Base-by-base conservation (phyloP, 2,888 invertebrate genomes). In the Scaptomyza caliginosa region DNA sequence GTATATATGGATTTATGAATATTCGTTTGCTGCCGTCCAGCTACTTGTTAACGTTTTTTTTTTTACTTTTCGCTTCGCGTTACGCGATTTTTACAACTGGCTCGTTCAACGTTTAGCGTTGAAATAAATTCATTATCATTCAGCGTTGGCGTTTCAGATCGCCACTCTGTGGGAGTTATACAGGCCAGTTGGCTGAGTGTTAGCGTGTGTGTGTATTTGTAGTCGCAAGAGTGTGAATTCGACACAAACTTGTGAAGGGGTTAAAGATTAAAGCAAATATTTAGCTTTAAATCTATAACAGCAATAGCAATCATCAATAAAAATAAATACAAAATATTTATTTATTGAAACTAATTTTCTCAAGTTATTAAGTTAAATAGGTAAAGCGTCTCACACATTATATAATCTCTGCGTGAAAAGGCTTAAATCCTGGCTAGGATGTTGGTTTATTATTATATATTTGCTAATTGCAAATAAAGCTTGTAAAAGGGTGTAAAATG, bases 51-150 rank as follows among this genome's bases (percentile, higher is more conserved):
- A 11, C 10, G 6, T 21, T 7, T 19, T 39, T 54, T 32, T 23
- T 50, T 49, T 13, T 23, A 13, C 46, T 11, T 17, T 49, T 13
- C 26, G 17, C 46, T 11, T 17, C 45, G 52, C 64, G 59, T 64
- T 58, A 42, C 45, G 70, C 72, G 62, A 58, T 52, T 70, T 84
- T 81, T 77, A 81, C 88, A 75, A 87, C 85, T 82, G 73, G 56
- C 86, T 87, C 88, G 88, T 77, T 87, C 80, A 57, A 69, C 86
- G 88, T 81, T 87, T 85, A 85, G 58, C 86, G 72, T 62, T 67
- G 86, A 79, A 85, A 88, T 85, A 88, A 85, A 85, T 77, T 88
- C 79, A 87, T 83, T 88, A 77, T 66, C 66, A 68, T 50, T 58
- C 38, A 43, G 16, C 60, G 55, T 42, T 55, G 45, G 46, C 77